A percentile compares a stretch with the other conserved stretches of the same genome.
Evolutionary conservation across 2,888 invertebrate genomes (phyloP).

Genomic region (Entomobrya multifasciata): DNA sequence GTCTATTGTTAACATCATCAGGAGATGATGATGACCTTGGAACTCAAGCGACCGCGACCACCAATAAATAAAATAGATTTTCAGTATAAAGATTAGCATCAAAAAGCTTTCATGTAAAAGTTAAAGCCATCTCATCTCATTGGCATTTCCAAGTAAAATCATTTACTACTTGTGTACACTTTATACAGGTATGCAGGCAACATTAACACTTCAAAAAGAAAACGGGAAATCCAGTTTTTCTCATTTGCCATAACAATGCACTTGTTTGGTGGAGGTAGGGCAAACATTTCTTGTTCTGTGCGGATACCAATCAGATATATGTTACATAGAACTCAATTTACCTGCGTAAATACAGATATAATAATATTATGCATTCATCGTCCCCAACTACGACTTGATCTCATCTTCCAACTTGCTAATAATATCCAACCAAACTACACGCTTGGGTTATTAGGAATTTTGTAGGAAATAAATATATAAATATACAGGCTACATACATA

Average conservation of each 20-base stretch:
- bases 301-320: constrained; percentile 23
- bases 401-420: constrained; percentile 33
- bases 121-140: neutral
- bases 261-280: constrained; percentile 20
- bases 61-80: constrained; percentile 39
- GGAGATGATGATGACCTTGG: constrained; percentile 42
- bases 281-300: constrained; percentile 24
- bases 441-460: neutral
- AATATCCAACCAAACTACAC: constrained; percentile 9
- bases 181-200: constrained; percentile 22
- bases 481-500: too few species aligned
- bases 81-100: neutral
- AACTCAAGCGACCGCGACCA: constrained; percentile 24
- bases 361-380: neutral
- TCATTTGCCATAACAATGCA: constrained; percentile 56
- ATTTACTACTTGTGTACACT: constrained; percentile 18
- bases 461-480: neutral
- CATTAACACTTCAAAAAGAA: constrained; percentile 55
- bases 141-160: neutral
- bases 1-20: too few species aligned
- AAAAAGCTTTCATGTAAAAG: neutral
- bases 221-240: constrained; percentile 65
- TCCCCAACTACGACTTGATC: neutral
- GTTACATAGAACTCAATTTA: neutral
- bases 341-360: neutral